Evolutionary conservation across 2,888 invertebrate species (phyloP), one percentile per base, ranked within the genome.

Genomic region (Stratiomys singularior): DNA sequence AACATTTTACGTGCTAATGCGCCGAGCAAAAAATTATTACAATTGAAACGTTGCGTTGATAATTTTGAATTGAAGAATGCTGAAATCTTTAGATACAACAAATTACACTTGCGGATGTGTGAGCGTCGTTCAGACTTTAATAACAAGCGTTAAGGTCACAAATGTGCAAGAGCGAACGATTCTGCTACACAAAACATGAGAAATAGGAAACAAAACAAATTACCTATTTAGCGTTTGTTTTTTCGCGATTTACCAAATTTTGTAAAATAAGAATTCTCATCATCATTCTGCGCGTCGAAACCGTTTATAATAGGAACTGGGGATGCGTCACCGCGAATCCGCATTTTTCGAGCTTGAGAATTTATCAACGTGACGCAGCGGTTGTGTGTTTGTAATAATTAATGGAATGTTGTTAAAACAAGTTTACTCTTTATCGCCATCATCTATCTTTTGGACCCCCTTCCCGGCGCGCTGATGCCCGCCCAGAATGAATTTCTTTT

Each of bases 401-500:
- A 60, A 23, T 60, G 60, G 60, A 60, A 60, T 60, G 60, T 60
- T 60, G 60, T 60, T 60, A 60, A 60, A 60, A 60, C 60, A 60
- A 60, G 60, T 60, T 60, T 60, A 60, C 4, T 7, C 18, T 18
- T 52, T 18, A 52, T 52, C 52, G 37, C 3, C 37, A 37, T 37
- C 37, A 37, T 37, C 9, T 37, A 37, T 37, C 37, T 37, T 37
- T 37, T 37, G 37, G 3, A 3, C 37, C 9, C 37, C 37, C 37
- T 37, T 37, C 37, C 3, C 9, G 37, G 37, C 37, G 37, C 37
- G 37, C 37, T n/a, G n/a, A n/a, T n/a, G 37, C 37, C 37, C 9
- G 37, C 9, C 3, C 5, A 3, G 37, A 5, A 9, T 37, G 9
- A 37, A 37, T 37, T 37, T 37, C 37, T 37, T 37, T 37, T 37